A percentile compares a stretch with the other conserved stretches of the same genome.
phyloP scores from a whole-genome alignment of 2,888 invertebrate genomes.

The Lasioglossum oenotherae region DNA sequence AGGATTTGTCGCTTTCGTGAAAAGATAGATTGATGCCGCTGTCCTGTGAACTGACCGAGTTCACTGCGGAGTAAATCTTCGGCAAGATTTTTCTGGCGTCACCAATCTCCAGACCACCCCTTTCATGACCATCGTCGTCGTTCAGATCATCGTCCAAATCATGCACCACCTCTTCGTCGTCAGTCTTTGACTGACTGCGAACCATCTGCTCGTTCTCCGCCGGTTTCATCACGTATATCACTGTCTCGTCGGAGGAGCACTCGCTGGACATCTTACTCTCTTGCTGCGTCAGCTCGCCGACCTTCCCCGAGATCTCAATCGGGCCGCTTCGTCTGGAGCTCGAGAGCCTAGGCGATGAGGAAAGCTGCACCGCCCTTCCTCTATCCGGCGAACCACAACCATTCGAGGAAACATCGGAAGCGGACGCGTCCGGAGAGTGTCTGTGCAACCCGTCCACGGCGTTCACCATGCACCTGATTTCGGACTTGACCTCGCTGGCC shows the following conservation, averaged over 20 bases:
- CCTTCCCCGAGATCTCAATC: constrained; percentile 71
- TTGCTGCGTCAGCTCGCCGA: constrained; percentile 79
- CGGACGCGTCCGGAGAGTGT: constrained; percentile 77
- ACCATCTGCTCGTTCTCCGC: constrained; percentile 61
- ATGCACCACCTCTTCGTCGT: constrained; percentile 86
- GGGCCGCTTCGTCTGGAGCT: constrained; percentile 59
- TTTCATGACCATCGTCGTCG: constrained; percentile 68
- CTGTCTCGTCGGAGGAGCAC: constrained; percentile 84
- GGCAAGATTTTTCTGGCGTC: constrained; percentile 85
- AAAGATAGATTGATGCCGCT: constrained; percentile 92
- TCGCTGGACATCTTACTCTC: constrained; percentile 84
- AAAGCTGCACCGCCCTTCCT: constrained; percentile 62
- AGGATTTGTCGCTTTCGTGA: constrained; percentile 88
- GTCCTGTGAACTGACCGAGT: constrained; percentile 91
- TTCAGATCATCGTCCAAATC: constrained; percentile 75
- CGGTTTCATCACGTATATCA: constrained; percentile 82
- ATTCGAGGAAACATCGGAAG: constrained; percentile 78
- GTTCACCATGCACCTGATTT: constrained; percentile 87
- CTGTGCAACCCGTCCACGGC: constrained; percentile 89
- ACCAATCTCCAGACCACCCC: constrained; percentile 81
- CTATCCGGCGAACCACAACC: constrained; percentile 81
- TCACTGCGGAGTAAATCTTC: constrained; percentile 88
- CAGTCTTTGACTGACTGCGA: constrained; percentile 67
- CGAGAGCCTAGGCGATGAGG: constrained; percentile 65
- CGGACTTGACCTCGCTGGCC: constrained; percentile 92